Percentiles rank a stretch among this genome's conserved stretches.
phyloP scores from a whole-genome alignment of 2,797 vertebrate genomes.

The Lerista edwardsae region DNA sequence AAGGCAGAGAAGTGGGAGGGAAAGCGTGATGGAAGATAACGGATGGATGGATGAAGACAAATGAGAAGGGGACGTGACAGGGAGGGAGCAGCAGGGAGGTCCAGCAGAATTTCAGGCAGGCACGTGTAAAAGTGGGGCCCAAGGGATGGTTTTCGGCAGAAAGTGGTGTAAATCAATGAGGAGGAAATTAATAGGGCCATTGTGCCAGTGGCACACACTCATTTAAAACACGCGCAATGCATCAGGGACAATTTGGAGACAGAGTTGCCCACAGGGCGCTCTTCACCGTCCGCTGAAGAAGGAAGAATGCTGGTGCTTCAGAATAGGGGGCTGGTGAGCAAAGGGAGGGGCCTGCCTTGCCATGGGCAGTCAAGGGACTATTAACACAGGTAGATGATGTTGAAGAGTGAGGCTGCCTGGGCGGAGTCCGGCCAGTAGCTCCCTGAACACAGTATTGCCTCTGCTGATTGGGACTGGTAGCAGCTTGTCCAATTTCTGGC shows the following conservation, averaged over 20 bases:
- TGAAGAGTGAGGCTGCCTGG: not conserved
- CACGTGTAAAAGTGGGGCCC: constrained; percentile 54
- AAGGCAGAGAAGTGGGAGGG: constrained; percentile 59
- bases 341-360: constrained; percentile 47
- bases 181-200: constrained; percentile 78
- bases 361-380: not conserved
- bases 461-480: too few relatives aligned
- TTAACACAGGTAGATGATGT: not conserved
- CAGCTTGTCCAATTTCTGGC: not conserved
- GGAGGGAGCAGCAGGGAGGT: constrained; percentile 39
- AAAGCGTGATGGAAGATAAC: constrained; percentile 53
- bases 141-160: constrained; percentile 61
- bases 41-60: constrained; percentile 66
- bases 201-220: constrained; percentile 73
- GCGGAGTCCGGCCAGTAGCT: not conserved
- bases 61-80: constrained; percentile 59
- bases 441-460: not conserved
- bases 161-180: constrained; percentile 77
- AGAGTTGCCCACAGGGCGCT: constrained; percentile 67
- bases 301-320: constrained; percentile 67
- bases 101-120: constrained; percentile 36
- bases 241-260: constrained; percentile 72
- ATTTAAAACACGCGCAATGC: constrained; percentile 69
- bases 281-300: constrained; percentile 67
- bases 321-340: constrained; percentile 61